These are phyloP conservation scores for Portunus trituberculatus DNA, from an alignment of 1,140 invertebrate genomes.

Conservation along the genomic window DNA sequence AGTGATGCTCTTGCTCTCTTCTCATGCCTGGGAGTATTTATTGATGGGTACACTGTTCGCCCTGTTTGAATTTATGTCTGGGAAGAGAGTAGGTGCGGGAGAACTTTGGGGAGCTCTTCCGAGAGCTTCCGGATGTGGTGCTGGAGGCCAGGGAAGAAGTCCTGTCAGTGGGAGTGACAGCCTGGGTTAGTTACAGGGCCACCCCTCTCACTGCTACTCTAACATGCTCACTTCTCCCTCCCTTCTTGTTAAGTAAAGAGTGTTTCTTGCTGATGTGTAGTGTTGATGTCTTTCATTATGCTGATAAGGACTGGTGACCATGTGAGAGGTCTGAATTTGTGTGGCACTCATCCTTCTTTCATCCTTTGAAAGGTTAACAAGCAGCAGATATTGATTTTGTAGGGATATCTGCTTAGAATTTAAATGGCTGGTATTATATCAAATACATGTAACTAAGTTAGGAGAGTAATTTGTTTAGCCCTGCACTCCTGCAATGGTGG, in stretches of 20 bases:
- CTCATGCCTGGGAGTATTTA: neutral
- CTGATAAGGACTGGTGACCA: neutral
- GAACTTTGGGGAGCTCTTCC: slow-evolving; percentile 73
- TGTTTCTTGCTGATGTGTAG: neutral
- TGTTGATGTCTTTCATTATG: neutral
- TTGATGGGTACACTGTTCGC: slow-evolving; percentile 72
- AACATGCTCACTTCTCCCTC: neutral
- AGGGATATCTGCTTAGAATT: too few relatives aligned
- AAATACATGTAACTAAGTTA: too few relatives aligned
- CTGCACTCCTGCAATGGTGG: too few relatives aligned
- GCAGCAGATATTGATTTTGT: too few relatives aligned
- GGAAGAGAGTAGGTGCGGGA: slow-evolving; percentile 75
- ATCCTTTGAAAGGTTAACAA: too few relatives aligned
- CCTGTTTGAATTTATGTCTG: slow-evolving; percentile 70
- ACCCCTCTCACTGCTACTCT: neutral
- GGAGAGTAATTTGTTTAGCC: too few relatives aligned
- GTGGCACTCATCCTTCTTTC: too few relatives aligned
- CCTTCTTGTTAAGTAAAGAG: neutral
- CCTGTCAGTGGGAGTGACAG: slow-evolving; percentile 66
- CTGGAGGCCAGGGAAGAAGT: slow-evolving; percentile 71
- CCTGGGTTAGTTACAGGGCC: slow-evolving; percentile 43
- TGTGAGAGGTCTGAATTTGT: too few relatives aligned
- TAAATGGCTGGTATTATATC: too few relatives aligned
- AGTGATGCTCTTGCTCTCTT: slow-evolving; percentile 38
- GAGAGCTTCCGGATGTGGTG: slow-evolving; percentile 71